A percentile compares a stretch with the other conserved stretches of the same genome.
Evolutionary conservation across 2,888 invertebrate species (phyloP).

Genomic region (Catonia carolina): DNA sequence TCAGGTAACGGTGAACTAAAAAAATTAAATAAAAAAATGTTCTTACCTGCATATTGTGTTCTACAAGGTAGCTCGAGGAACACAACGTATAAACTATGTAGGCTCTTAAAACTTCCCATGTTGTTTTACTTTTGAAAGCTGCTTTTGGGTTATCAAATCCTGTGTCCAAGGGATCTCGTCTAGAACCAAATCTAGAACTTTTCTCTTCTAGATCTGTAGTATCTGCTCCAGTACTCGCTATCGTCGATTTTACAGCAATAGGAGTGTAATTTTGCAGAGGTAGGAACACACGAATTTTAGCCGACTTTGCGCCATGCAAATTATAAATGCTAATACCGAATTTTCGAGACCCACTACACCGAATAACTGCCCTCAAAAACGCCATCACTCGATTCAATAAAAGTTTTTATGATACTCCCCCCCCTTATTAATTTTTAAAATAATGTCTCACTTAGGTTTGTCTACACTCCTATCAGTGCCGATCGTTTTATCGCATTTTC

Average conservation of each 20-base stretch:
- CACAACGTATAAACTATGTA: conserved; percentile 89
- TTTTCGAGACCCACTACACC: conserved; percentile 43
- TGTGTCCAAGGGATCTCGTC: conserved; percentile 67
- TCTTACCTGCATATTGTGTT: conserved; percentile 85
- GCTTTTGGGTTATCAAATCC: conserved; percentile 82
- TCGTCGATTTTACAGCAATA: conserved; percentile 38
- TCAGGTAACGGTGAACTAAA: too few species aligned
- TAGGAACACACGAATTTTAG: conserved; percentile 33
- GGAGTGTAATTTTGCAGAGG: conserved; percentile 32
- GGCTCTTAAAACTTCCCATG: conserved; percentile 81
- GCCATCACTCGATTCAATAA: conserved; percentile 40
- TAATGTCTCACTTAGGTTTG: not conserved
- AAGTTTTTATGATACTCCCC: not conserved
- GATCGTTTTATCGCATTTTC: conserved; percentile 10
- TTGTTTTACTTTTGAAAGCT: conserved; percentile 94
- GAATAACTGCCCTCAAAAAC: conserved; percentile 45
- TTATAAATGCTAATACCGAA: conserved; percentile 40
- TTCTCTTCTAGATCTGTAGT: conserved; percentile 25
- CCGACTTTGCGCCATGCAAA: conserved; percentile 34
- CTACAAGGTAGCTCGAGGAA: conserved; percentile 77
- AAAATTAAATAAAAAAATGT: too few species aligned
- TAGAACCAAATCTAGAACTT: conserved; percentile 24
- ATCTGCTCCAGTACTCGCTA: conserved; percentile 32
- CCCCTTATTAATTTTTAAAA: not conserved
- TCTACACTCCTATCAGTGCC: conserved; percentile 8